Evolutionary conservation across 2,113 vertebrate genomes (phyloP), one percentile per base, ranked within the genome.

Genomic region (Albula goreensis): DNA sequence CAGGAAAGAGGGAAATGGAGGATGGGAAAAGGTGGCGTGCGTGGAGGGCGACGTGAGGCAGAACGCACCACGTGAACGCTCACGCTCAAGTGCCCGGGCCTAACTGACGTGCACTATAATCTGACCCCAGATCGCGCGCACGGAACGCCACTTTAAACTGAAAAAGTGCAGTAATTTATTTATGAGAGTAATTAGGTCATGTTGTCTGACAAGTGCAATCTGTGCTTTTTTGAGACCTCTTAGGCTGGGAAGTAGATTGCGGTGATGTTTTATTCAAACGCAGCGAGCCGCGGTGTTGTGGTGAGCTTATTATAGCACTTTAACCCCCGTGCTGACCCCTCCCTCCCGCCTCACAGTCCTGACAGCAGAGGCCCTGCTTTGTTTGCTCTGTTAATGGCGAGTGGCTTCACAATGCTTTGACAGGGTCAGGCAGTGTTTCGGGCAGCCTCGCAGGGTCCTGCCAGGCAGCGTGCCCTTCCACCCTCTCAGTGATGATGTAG

Each of bases 101-200:
- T 94, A 94, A 95, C 95, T 94, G 94, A 95, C 94, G 94, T 95
- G 94, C 94, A 95, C 93, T 96, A 95, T 95, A 96, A 95, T 95
- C 93, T 96, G 94, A 95, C 94, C 94, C 91, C 88, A 88, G 94
- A 95, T 96, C 94, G 96, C 94, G 94, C 94, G 93, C 93, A 94
- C 95, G 94, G 96, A 95, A 95, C 96, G 96, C 79, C 92, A 93
- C 95, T 95, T 96, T 94, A 95, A 96, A 96, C 95, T 95, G 96
- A 95, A 96, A 41, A 96, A 93, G 92, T 93, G 92, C 95, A 79
- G 95, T 97, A 93, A 97, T 96, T 97, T 96, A 96, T 97, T 97
- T 96, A 97, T 96, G 96, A 96, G 93, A 94, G 94, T 96, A 97
- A 96, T 96, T 97, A 96, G 96, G 94, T 93, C 92, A 89, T 90